Evolutionary conservation across 2,888 invertebrate genomes (phyloP).

Genomic region (Galeruca laticollis): DNA sequence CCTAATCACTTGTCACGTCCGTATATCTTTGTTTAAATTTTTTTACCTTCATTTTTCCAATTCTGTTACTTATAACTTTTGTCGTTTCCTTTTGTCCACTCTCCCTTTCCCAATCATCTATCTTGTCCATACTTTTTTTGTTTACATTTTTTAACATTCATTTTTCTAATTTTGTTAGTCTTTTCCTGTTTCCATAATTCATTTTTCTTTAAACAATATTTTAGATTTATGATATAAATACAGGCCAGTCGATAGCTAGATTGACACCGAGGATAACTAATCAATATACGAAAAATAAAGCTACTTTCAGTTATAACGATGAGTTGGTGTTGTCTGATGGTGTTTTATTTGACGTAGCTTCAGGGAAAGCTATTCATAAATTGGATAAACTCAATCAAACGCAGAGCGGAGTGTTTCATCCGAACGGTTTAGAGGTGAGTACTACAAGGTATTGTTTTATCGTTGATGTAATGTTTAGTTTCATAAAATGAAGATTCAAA

Average conservation of each 20-base stretch:
- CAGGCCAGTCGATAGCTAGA: conserved; percentile 79
- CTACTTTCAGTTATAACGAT: conserved; percentile 94
- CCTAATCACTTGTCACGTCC: too few species aligned
- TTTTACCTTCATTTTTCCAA: too few species aligned
- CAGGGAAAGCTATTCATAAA: conserved; percentile 91
- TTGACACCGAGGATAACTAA: conserved; percentile 88
- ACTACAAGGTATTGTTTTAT: not conserved
- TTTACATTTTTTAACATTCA: too few species aligned
- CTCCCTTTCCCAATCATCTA: not conserved
- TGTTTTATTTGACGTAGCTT: conserved; percentile 92
- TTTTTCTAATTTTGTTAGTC: too few species aligned
- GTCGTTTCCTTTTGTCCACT: too few species aligned
- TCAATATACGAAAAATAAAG: conserved; percentile 92
- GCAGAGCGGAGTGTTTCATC: conserved; percentile 96
- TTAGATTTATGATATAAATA: conserved; percentile 88
- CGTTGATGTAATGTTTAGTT: too few species aligned
- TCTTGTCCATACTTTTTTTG: not conserved
- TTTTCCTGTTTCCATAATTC: too few species aligned
- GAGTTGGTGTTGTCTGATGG: conserved; percentile 96
- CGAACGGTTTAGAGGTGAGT: conserved; percentile 89
- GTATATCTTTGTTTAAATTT: too few species aligned
- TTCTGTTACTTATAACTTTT: too few species aligned
- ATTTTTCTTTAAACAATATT: conserved; percentile 21
- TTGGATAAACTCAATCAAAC: conserved; percentile 97
- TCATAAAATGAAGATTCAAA: too few species aligned